Percentiles rank a stretch among this genome's conserved stretches.
These are phyloP conservation scores for Ceratotherium simum DNA, from an alignment of 2,113 vertebrate genomes.

Conservation along the genomic window DNA sequence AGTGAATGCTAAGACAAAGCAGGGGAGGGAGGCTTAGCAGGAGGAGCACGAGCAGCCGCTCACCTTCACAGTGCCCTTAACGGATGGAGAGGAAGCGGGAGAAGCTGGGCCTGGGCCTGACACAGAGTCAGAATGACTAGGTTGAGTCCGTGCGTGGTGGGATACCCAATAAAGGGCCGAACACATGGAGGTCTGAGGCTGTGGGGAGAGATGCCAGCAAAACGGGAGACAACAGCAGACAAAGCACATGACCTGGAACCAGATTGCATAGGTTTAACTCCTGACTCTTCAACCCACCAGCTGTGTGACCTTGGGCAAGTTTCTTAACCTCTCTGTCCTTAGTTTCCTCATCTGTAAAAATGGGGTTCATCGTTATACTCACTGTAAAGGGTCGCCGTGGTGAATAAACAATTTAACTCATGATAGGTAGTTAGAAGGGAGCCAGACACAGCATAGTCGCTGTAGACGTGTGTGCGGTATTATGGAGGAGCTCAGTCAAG, in stretches of 20 bases:
- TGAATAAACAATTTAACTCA: neutral
- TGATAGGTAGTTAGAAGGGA: neutral
- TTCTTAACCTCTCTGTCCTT: neutral
- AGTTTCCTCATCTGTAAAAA: neutral
- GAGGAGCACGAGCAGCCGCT: too few species aligned
- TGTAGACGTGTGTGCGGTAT: fast-evolving
- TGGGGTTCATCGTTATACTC: neutral
- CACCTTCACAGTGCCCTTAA: too few species aligned
- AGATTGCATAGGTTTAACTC: neutral
- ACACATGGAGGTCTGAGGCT: neutral
- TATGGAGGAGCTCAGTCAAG: neutral
- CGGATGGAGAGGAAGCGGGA: neutral
- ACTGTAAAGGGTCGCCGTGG: neutral
- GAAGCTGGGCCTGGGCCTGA: neutral
- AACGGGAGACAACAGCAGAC: neutral
- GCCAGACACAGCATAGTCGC: neutral
- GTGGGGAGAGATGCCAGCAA: neutral
- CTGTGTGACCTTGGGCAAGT: neutral
- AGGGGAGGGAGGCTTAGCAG: neutral
- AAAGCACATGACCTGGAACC: neutral
- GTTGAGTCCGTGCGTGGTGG: too few species aligned
- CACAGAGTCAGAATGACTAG: neutral
- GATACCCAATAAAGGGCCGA: neutral
- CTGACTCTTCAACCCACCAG: neutral
- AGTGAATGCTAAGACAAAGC: neutral